Evolutionary conservation across 2,888 invertebrate genomes (phyloP).

Genomic region (Synanthedon andrenaeformis): DNA sequence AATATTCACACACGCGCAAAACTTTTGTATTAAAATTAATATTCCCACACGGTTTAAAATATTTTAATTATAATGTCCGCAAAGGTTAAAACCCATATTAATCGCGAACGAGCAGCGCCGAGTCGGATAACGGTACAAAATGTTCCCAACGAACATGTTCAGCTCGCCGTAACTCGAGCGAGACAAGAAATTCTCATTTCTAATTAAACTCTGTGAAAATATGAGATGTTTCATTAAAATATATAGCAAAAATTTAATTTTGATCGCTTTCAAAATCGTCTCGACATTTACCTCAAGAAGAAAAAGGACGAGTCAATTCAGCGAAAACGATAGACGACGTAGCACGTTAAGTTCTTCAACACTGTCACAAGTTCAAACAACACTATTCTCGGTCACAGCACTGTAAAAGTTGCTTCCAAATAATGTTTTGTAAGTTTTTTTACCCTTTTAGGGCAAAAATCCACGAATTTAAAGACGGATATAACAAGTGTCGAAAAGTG

Average conservation of each 20-base stretch:
- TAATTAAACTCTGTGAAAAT: not conserved
- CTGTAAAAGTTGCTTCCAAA: slow-evolving; percentile 16
- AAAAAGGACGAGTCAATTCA: slow-evolving; percentile 52
- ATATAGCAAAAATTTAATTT: not conserved
- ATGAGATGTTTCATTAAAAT: not conserved
- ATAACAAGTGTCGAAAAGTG: slow-evolving; percentile 17
- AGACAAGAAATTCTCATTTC: not conserved
- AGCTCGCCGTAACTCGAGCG: slow-evolving; percentile 12
- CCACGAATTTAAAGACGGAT: slow-evolving; percentile 58
- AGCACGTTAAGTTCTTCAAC: slow-evolving; percentile 49
- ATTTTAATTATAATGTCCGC: not conserved
- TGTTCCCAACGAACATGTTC: slow-evolving; percentile 32
- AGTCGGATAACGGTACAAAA: slow-evolving; percentile 53
- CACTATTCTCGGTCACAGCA: slow-evolving; percentile 31
- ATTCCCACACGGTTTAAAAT: not conserved
- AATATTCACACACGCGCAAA: slow-evolving; percentile 30
- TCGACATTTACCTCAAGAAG: slow-evolving; percentile 59
- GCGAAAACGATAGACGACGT: slow-evolving; percentile 45
- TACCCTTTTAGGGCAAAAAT: slow-evolving; percentile 23
- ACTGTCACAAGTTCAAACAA: slow-evolving; percentile 48
- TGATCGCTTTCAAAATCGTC: slow-evolving; percentile 12
- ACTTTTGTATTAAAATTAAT: not conserved
- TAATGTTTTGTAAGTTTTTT: slow-evolving; percentile 25
- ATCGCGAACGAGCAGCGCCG: slow-evolving; percentile 26
- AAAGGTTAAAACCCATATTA: not conserved